A percentile compares a stretch with the other conserved stretches of the same genome.
Evolutionary conservation across 2,113 vertebrate genomes (phyloP).

Genomic region (Crotophaga sulcirostris): DNA sequence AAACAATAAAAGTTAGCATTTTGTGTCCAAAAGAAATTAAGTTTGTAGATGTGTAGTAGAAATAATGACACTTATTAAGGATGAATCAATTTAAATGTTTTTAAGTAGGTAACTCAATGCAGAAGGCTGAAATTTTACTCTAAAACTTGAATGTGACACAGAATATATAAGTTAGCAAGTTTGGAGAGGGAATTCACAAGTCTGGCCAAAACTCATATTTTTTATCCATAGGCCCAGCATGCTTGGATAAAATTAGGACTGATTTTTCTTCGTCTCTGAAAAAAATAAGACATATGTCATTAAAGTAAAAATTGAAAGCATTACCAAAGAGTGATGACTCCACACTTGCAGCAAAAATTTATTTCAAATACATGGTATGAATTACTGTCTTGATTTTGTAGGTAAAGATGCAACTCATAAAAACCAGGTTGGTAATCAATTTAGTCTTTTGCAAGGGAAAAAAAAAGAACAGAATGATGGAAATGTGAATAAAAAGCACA

Average conservation of each 20-base stretch:
- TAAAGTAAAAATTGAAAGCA: slow-evolving; percentile 1
- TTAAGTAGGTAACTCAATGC: background rate
- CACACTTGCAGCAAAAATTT: background rate
- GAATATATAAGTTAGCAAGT: background rate
- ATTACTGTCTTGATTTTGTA: background rate
- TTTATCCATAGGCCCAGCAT: background rate
- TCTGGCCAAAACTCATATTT: slow-evolving; percentile 18
- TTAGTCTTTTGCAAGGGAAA: background rate
- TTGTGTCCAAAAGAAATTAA: background rate
- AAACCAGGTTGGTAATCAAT: background rate
- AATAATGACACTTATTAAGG: background rate
- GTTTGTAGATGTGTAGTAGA: background rate
- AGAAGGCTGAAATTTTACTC: background rate
- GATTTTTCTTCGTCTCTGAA: slow-evolving; percentile 37
- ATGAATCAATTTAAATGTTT: background rate
- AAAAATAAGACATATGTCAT: background rate
- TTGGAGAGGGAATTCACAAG: slow-evolving; percentile 7
- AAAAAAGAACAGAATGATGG: background rate
- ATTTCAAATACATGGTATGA: background rate
- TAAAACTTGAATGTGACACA: background rate
- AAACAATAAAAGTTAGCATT: background rate
- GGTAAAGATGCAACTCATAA: background rate
- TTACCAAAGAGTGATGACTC: background rate
- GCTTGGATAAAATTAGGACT: slow-evolving; percentile 27
- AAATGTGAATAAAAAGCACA: slow-evolving; percentile 5